phyloP scores from a whole-genome alignment of 2,888 invertebrate genomes.

The Erebia aethiops region DNA sequence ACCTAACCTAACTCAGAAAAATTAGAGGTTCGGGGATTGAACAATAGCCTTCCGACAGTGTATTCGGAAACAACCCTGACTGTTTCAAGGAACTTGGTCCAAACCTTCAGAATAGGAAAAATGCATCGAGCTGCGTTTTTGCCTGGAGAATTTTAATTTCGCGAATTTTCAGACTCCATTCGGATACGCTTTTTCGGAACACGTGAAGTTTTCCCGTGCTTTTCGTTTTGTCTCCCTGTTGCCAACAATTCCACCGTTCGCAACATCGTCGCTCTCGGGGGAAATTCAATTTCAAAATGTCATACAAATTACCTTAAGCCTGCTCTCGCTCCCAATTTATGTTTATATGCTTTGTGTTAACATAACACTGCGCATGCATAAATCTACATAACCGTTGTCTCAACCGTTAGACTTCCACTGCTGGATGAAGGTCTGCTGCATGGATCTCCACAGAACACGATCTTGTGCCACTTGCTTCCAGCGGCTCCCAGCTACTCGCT shows the following conservation, averaged over 20 bases:
- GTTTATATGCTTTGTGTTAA: slow-evolving; percentile 3
- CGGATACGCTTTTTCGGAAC: background rate
- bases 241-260: slow-evolving; percentile 5
- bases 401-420: too few species aligned
- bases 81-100: background rate
- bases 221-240: slow-evolving; percentile 7
- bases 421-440: too few species aligned
- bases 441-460: too few species aligned
- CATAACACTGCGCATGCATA: background rate
- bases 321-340: slow-evolving; percentile 4
- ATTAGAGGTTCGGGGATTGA: too few species aligned
- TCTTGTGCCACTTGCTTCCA: too few species aligned
- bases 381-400: too few species aligned
- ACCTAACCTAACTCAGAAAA: too few species aligned
- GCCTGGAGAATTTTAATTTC: background rate
- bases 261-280: slow-evolving; percentile 8
- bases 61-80: background rate
- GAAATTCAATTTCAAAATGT: slow-evolving; percentile 23
- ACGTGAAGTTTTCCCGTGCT: background rate
- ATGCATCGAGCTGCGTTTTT: background rate
- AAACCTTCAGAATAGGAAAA: background rate
- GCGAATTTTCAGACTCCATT: background rate
- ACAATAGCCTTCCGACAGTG: too few species aligned
- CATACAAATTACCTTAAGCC: slow-evolving; percentile 14
- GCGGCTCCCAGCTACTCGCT: too few species aligned